A percentile compares a stretch with the other conserved stretches of the same genome.
These are phyloP conservation scores for Aurelia aurita complex sp. Pacific DNA, from an alignment of 30 jellyfish, hydroid and myxozoan species.

Conservation along the genomic window DNA sequence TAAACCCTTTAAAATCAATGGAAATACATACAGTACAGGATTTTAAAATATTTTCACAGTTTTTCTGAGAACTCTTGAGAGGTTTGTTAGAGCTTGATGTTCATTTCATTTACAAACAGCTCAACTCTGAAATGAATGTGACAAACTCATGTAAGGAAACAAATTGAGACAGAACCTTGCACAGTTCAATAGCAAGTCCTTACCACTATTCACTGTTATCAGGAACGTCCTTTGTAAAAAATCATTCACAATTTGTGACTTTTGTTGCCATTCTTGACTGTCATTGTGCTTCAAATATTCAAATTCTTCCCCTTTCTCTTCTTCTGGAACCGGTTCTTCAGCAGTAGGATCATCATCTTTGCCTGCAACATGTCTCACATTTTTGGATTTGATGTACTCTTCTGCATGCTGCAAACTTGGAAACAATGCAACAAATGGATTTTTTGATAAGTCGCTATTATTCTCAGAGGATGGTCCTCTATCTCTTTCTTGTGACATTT, in stretches of 20 bases:
- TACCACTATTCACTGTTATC: conserved; percentile 82
- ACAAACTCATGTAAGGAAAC: not conserved
- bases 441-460: conserved; percentile 65
- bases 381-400: conserved; percentile 77
- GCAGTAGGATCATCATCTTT: not conserved
- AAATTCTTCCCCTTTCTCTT: not conserved
- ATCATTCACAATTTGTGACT: conserved; percentile 72
- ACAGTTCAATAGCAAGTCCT: not conserved
- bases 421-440: conserved; percentile 93
- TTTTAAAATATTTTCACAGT: too few species aligned
- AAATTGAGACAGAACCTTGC: not conserved
- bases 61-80: too few species aligned
- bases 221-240: conserved; percentile 76
- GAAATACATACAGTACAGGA: too few species aligned
- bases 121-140: not conserved
- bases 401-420: conserved; percentile 90
- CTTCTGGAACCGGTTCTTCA: not conserved
- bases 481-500: too few species aligned
- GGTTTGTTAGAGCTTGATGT: too few species aligned
- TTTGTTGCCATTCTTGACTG: conserved; percentile 37
- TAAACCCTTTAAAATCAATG: too few species aligned
- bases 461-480: not conserved
- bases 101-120: not conserved
- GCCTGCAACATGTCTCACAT: not conserved
- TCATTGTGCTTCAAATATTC: conserved; percentile 5